Base-by-base conservation (phyloP, 2,113 vertebrate species). In the Thamnophis sirtalis region DNA sequence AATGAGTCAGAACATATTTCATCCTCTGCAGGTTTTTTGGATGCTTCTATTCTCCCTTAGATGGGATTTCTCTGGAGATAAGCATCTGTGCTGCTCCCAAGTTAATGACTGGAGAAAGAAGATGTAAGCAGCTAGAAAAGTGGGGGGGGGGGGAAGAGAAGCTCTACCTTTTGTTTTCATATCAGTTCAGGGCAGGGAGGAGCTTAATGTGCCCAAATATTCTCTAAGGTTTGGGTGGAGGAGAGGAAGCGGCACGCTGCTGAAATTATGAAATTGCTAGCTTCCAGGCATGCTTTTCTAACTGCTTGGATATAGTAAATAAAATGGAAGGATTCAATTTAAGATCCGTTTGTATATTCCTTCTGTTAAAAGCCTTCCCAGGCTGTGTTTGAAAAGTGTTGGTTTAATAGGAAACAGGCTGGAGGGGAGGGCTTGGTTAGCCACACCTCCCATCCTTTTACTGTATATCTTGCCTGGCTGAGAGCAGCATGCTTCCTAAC, bases 391-490 rank as follows among this genome's bases (percentile, higher is more conserved):
- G 86, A 28, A 8, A 33, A 84, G 21, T 28, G 88, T 5, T 28
- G 26, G 38, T 51, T 89, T 87, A 43, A 38, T 88, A 63, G 90
- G 80, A 51, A 86, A 93, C 54, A 0, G 88, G 88, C 91, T 0
- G 0, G 4, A 56, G 90, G 55, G 92, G 92, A 94, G 94, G 95
- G 94, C 90, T 92, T 1, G 60, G 51, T 87, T 80, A 85, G 96
- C 97, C 95, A 94, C 97, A 94, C 97, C 97, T 95, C 96, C 92
- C 17, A 53, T 89, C 49, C 92, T 93, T 94, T 87, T 3, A 33
- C 63, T 68, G 63, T 68, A 58, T 94, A 93, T 96, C 89, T 86
- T 86, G 15, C 88, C 96, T 96, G 95, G 94, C 95, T 92, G 94
- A 93, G 93, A 94, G 90, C 94, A 89, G 95, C n/a, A 93, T 93